These are phyloP conservation scores for Notarius quadriscutis DNA, from an alignment of 2,113 vertebrate species.

Conservation along the genomic window DNA sequence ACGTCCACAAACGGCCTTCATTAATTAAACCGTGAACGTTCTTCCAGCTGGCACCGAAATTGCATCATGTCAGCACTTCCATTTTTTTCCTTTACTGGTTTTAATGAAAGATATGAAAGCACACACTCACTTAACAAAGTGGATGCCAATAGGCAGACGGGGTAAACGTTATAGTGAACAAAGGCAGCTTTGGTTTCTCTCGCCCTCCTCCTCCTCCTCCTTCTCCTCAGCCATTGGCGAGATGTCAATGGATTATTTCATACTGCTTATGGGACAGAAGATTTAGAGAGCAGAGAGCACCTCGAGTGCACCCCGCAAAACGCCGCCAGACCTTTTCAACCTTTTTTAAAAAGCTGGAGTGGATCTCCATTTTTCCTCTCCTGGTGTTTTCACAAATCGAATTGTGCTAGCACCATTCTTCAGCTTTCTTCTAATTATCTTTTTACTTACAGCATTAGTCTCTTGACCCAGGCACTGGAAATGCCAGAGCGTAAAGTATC, in stretches of 20 bases:
- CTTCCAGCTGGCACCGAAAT: constrained; percentile 30
- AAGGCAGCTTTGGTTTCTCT: constrained; percentile 61
- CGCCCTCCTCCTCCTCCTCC: constrained; percentile 49
- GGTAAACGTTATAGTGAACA: constrained; percentile 61
- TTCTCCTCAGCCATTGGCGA: constrained; percentile 45
- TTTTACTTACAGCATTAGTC: constrained; percentile 52
- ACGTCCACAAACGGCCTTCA: constrained; percentile 10
- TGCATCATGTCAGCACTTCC: background rate
- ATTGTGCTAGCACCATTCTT: constrained; percentile 14
- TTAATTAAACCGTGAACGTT: constrained; percentile 10
- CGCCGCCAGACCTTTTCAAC: constrained; percentile 44
- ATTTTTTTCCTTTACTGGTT: constrained; percentile 25
- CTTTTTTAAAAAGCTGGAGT: constrained; percentile 10
- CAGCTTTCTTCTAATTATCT: constrained; percentile 38
- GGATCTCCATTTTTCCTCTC: constrained; percentile 11
- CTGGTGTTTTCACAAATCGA: constrained; percentile 44
- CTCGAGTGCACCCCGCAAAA: constrained; percentile 41
- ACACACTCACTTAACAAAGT: constrained; percentile 52
- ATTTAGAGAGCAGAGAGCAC: constrained; percentile 57
- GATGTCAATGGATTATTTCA: constrained; percentile 64
- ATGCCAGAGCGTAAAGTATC: constrained; percentile 48
- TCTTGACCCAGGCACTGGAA: constrained; percentile 35
- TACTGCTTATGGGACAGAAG: constrained; percentile 56
- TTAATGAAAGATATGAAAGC: constrained; percentile 36
- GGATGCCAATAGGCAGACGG: constrained; percentile 59